Conservation (phyloP, 2,888 invertebrate genomes). For the Orchestes rusci region DNA sequence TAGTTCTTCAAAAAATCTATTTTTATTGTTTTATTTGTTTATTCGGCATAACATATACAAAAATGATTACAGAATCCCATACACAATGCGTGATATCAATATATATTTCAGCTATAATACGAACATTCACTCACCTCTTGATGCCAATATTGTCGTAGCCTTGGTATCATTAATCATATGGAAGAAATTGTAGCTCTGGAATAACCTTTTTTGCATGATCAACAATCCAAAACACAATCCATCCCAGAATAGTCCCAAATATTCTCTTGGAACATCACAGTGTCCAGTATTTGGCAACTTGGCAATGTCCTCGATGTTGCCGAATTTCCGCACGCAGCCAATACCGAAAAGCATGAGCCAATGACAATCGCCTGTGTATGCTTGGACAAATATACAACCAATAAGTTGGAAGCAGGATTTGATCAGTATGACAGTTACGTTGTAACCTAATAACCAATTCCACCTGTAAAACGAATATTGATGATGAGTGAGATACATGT, state of each 20-base stretch:
- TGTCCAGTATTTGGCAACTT: slow-evolving; percentile 28
- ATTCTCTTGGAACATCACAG: slow-evolving; percentile 70
- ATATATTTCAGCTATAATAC: not conserved
- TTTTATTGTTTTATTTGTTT: too few species aligned
- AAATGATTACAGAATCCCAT: not conserved
- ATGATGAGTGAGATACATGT: too few species aligned
- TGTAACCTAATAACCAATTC: slow-evolving; percentile 85
- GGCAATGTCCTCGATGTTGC: slow-evolving; percentile 35
- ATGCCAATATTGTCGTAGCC: slow-evolving; percentile 90
- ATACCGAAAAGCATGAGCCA: slow-evolving; percentile 82
- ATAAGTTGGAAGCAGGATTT: slow-evolving; percentile 86
- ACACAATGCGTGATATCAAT: not conserved
- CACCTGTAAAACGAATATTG: slow-evolving; percentile 63
- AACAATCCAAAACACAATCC: slow-evolving; percentile 91
- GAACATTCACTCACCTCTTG: slow-evolving; percentile 52
- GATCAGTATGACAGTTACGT: slow-evolving; percentile 78
- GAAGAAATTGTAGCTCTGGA: slow-evolving; percentile 94
- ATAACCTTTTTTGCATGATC: slow-evolving; percentile 83
- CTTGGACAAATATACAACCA: slow-evolving; percentile 75
- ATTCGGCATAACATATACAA: too few species aligned
- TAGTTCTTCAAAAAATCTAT: too few species aligned
- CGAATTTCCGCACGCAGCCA: slow-evolving; percentile 75
- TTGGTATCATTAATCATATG: slow-evolving; percentile 93
- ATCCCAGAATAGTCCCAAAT: slow-evolving; percentile 91
- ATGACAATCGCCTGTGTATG: slow-evolving; percentile 54